Evolutionary conservation across 2,888 invertebrate genomes (phyloP), one percentile per base, ranked within the genome.

Genomic region (Lasioglossum figueresi): DNA sequence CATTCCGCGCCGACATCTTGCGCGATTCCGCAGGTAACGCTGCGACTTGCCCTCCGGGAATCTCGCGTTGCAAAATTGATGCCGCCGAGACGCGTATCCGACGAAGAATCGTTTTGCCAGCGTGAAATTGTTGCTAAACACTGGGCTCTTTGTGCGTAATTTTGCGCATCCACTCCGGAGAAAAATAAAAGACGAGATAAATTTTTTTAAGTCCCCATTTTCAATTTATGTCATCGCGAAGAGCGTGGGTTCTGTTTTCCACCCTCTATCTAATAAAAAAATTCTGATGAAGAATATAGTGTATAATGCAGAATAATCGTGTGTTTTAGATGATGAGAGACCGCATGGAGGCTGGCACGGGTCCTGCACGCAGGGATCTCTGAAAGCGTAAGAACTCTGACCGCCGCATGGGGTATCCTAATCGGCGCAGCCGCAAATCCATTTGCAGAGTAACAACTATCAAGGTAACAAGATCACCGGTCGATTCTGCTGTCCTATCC

Each of bases 371-470:
- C 34, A 31, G 19, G 34, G 31, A 82, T 68, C 78, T 37, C 71
- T 23, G 63, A 66, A 19, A 52, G 66, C 82, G 31, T 80, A 66
- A 66, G 66, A 66, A 66, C 73, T 31, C 72, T 79, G 31, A 40
- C n/a, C 72, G 43, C 19, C 34, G 43, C 66, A 43, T 31, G 45
- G 70, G 70, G 78, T 77, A 76, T 66, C 76, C 72, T 91, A 91
- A 93, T 91, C 91, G 88, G 91, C 91, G 91, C 91, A 91, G 90
- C 93, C 93, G 93, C 93, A 92, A 93, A 92, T 92, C 89, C 91
- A 92, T 93, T 93, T 91, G 89, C 89, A 83, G 89, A 87, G 88
- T 89, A 92, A 93, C 93, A 92, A 91, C 88, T 90, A 90, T 88
- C 89, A 81, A 86, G 88, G 85, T 93, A 93, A 93, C 92, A 84